phyloP scores from a whole-genome alignment of 2,113 vertebrate species.

The rat (Rattus norvegicus) region DNA sequence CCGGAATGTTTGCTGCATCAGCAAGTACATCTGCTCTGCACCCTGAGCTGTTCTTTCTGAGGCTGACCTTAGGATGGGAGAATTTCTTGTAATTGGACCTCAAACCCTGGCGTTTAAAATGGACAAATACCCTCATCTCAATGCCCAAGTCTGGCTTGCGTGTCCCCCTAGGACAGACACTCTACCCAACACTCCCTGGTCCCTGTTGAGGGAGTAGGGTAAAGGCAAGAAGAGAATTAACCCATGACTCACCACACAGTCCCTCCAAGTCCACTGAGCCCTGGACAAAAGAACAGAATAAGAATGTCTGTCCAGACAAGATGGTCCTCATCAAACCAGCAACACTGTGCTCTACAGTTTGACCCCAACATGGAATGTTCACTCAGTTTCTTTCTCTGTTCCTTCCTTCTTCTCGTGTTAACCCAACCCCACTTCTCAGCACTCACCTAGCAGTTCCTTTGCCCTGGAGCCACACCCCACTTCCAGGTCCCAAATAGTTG shows the following conservation, averaged over 20 bases:
- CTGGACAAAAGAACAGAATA: neutral
- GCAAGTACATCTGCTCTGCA: neutral
- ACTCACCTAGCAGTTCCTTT: neutral
- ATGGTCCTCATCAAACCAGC: neutral
- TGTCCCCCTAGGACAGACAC: neutral
- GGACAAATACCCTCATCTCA: neutral
- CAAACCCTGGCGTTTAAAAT: neutral
- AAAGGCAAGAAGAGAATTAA: neutral
- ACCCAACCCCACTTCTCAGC: neutral
- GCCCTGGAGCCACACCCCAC: slow-evolving; percentile 7
- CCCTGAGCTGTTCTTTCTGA: neutral
- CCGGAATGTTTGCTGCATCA: neutral
- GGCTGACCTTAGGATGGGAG: neutral
- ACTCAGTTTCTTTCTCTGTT: neutral
- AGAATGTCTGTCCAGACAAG: neutral
- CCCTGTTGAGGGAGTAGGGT: neutral
- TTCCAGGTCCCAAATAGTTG: slow-evolving; percentile 44
- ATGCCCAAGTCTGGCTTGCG: neutral
- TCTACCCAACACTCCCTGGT: neutral
- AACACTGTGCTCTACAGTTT: neutral
- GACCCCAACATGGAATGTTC: neutral
- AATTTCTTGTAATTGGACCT: neutral
- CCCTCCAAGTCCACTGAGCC: neutral
- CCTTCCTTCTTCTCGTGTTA: neutral
- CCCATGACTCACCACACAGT: neutral